A percentile compares a stretch with the other conserved stretches of the same genome.
Evolutionary conservation across 2,797 vertebrate genomes (phyloP).

Genomic region (Sebastes oblongus): DNA sequence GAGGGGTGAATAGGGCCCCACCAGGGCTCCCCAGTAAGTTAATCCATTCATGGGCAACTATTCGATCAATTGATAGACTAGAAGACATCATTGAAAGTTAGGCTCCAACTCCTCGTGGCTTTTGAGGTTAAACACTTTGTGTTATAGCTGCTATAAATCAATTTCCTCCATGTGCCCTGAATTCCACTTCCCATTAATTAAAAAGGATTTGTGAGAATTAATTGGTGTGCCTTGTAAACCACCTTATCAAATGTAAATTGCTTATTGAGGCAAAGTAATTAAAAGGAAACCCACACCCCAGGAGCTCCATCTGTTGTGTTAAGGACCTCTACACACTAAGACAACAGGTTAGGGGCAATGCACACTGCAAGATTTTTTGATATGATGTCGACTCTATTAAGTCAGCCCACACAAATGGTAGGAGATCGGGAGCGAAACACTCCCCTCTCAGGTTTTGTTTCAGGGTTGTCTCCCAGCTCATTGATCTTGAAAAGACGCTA

Average conservation of each 20-base stretch:
- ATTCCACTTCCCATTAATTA: conserved; percentile 59
- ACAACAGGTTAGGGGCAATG: conserved; percentile 40
- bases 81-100: conserved; percentile 12
- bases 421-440: background rate
- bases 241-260: conserved; percentile 67
- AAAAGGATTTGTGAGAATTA: conserved; percentile 67
- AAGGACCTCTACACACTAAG: conserved; percentile 26
- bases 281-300: conserved; percentile 58
- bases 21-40: background rate
- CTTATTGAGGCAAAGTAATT: conserved; percentile 72
- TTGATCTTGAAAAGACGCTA: conserved; percentile 3
- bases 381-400: conserved; percentile 35
- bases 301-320: conserved; percentile 54
- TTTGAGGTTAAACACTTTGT: conserved; percentile 50
- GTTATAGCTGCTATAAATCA: conserved; percentile 52
- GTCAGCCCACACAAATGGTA: background rate
- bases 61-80: background rate
- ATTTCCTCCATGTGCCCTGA: conserved; percentile 56
- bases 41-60: background rate
- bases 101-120: background rate
- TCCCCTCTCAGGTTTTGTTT: background rate
- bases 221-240: conserved; percentile 59
- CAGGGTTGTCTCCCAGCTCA: conserved; percentile 14
- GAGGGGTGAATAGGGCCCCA: background rate
- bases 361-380: conserved; percentile 21